phyloP scores from a whole-genome alignment of 2,797 vertebrate genomes.

The Chromobotia macracanthus region DNA sequence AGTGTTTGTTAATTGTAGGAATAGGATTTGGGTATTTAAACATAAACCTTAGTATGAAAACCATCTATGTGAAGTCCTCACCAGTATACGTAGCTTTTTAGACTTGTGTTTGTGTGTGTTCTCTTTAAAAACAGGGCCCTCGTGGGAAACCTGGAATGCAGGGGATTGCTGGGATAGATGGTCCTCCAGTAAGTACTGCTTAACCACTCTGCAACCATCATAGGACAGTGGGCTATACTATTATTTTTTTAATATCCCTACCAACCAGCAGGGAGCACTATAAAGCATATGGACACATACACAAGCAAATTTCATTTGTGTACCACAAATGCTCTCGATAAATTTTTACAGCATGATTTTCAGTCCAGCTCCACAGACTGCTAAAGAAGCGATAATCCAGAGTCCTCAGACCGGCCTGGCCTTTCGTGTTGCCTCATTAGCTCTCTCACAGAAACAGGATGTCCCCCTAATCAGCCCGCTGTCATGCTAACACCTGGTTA shows the following conservation, averaged over 20 bases:
- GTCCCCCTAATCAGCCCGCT: constrained; percentile 49
- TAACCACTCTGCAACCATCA: not conserved
- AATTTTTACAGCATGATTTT: constrained; percentile 10
- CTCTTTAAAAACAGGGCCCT: constrained; percentile 78
- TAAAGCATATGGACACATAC: not conserved
- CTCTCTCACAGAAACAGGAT: constrained; percentile 44
- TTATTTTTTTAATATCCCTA: not conserved
- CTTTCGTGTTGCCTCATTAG: constrained; percentile 51
- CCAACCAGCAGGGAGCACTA: constrained; percentile 25
- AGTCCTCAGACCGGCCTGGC: constrained; percentile 41
- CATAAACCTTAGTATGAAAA: not conserved
- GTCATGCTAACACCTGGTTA: constrained; percentile 55
- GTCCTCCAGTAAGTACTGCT: constrained; percentile 82
- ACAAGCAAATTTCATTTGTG: not conserved
- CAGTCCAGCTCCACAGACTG: not conserved
- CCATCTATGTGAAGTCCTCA: not conserved
- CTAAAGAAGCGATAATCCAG: constrained; percentile 36
- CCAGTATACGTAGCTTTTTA: not conserved
- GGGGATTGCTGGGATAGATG: constrained; percentile 86
- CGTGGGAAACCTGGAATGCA: constrained; percentile 84
- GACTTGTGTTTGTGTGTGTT: not conserved
- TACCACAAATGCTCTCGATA: not conserved
- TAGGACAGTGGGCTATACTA: not conserved
- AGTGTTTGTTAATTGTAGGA: not conserved
- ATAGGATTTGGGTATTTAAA: not conserved